These are phyloP conservation scores for Hozukius guyotensis DNA, from an alignment of 2,797 vertebrate species.

Conservation along the genomic window DNA sequence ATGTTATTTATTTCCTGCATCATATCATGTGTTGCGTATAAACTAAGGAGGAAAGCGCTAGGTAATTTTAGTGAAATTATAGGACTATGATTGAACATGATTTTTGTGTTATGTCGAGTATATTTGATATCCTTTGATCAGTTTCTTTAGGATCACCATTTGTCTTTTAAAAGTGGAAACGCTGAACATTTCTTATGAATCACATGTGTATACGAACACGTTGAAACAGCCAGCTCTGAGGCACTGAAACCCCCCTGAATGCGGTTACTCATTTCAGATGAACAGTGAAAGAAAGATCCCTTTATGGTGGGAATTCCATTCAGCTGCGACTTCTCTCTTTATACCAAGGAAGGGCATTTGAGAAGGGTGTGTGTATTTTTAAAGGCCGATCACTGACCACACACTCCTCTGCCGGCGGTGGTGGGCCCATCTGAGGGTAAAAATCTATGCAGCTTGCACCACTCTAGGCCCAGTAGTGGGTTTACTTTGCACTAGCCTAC, in stretches of 20 bases:
- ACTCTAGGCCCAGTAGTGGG: conserved; percentile 2
- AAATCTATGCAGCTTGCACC: conserved; percentile 35
- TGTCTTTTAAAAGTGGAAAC: conserved; percentile 2
- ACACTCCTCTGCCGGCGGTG: conserved; percentile 54
- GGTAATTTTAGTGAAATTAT: not conserved
- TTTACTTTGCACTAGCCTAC: conserved; percentile 27
- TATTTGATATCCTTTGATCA: not conserved
- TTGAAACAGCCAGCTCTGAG: conserved; percentile 30
- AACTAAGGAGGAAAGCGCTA: not conserved
- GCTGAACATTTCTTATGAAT: conserved; percentile 5
- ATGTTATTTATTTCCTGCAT: no score
- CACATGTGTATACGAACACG: not conserved
- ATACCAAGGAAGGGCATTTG: conserved; percentile 67
- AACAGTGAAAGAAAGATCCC: conserved; percentile 67
- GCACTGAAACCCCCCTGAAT: conserved; percentile 28
- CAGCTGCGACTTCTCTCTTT: conserved; percentile 53
- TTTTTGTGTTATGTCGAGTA: not conserved
- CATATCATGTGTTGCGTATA: not conserved
- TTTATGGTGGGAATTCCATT: conserved; percentile 68
- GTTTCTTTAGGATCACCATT: not conserved
- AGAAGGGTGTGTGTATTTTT: conserved; percentile 79
- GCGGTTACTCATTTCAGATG: conserved; percentile 53
- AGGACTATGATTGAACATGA: not conserved
- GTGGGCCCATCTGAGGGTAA: conserved; percentile 50
- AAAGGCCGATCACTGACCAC: conserved; percentile 74